Conservation (phyloP, 2,113 vertebrate species). For the Physeter macrocephalus region DNA sequence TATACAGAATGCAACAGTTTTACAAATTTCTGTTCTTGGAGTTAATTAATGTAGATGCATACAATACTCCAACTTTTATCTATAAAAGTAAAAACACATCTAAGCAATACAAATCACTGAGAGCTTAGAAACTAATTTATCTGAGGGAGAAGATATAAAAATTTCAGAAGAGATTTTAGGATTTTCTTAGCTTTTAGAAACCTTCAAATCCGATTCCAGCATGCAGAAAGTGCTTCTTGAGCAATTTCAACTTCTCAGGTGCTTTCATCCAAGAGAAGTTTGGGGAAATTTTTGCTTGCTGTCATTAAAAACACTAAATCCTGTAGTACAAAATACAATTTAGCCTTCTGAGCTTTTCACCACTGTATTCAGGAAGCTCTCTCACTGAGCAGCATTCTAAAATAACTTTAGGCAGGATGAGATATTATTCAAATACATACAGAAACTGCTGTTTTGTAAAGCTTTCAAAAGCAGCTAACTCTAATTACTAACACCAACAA, state of each 20-base stretch:
- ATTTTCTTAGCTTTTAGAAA: neutral
- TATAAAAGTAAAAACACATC: neutral
- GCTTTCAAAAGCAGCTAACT: neutral
- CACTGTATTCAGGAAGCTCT: neutral
- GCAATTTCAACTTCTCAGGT: neutral
- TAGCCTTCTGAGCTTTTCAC: neutral
- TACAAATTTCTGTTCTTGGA: neutral
- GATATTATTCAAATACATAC: constrained; percentile 26
- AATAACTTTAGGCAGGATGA: neutral
- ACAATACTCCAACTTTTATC: neutral
- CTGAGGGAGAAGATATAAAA: neutral
- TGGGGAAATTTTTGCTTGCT: neutral
- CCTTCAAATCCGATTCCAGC: neutral
- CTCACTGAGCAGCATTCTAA: neutral
- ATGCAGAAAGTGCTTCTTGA: neutral
- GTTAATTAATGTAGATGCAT: neutral
- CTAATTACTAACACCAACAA: neutral
- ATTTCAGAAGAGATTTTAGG: neutral
- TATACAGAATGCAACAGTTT: neutral
- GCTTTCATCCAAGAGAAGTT: neutral
- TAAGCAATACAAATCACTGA: neutral
- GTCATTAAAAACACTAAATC: neutral
- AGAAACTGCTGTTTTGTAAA: neutral
- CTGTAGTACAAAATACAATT: neutral
- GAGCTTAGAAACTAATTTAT: neutral